Conservation (phyloP, 37 sponge, comb jelly and placozoan species). For the Geodia barretti region DNA sequence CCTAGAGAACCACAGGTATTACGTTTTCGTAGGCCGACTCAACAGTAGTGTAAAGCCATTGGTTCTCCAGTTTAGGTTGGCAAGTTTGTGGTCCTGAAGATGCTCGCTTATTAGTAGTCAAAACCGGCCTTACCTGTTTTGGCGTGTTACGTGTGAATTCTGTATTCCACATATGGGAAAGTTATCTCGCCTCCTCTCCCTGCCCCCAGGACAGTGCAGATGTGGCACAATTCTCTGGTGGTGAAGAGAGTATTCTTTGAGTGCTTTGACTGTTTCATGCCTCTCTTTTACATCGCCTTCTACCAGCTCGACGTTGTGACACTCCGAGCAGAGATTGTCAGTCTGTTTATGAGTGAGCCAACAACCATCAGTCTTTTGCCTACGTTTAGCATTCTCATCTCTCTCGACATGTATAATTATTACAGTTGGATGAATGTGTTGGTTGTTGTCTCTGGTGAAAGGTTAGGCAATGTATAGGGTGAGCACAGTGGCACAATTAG, state of each 20-base stretch:
- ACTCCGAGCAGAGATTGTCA: conserved; percentile 64
- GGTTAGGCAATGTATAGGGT: neutral
- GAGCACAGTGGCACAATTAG: neutral
- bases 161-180: too few relatives aligned
- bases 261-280: conserved; percentile 81
- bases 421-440: too few relatives aligned
- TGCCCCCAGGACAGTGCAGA: conserved; percentile 45
- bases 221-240: conserved; percentile 74
- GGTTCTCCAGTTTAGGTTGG: too few relatives aligned
- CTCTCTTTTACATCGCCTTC: conserved; percentile 86
- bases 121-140: neutral
- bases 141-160: too few relatives aligned
- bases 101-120: neutral
- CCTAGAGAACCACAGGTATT: conserved; percentile 77
- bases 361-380: too few relatives aligned
- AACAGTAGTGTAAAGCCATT: neutral
- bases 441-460: too few relatives aligned
- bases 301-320: conserved; percentile 73
- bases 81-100: neutral
- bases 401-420: too few relatives aligned
- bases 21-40: neutral
- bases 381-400: too few relatives aligned
- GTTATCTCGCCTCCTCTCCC: too few relatives aligned
- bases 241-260: conserved; percentile 83
- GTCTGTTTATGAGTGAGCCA: conserved; percentile 75